phyloP scores from a whole-genome alignment of 2,888 invertebrate species.

The Eudasyphora cyanicolor region DNA sequence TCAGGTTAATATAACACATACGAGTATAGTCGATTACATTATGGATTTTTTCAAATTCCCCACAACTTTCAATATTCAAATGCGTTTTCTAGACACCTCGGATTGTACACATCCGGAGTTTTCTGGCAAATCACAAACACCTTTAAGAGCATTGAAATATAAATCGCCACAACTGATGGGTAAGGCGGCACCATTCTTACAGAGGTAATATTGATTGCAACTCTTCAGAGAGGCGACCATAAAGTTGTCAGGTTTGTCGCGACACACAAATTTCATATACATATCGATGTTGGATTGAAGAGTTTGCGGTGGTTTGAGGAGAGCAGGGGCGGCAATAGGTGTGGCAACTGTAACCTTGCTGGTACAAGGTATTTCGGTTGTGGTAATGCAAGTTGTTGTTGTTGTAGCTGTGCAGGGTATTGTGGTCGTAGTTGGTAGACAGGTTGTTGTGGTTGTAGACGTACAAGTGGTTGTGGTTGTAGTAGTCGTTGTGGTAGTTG shows the following conservation, averaged over 20 bases:
- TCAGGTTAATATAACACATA: too few relatives aligned
- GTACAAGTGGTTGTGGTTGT: slow-evolving; percentile 23
- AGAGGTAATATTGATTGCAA: slow-evolving; percentile 75
- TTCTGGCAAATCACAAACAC: slow-evolving; percentile 74
- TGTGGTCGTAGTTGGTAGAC: slow-evolving; percentile 27
- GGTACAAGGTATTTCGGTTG: too few relatives aligned
- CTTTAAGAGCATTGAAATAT: slow-evolving; percentile 73
- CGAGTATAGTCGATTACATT: too few relatives aligned
- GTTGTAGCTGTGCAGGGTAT: slow-evolving; percentile 10
- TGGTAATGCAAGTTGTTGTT: not conserved
- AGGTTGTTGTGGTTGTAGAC: not conserved
- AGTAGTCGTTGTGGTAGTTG: not conserved
- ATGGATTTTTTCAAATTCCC: too few relatives aligned
- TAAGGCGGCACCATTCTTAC: slow-evolving; percentile 72
- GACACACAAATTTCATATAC: slow-evolving; percentile 70
- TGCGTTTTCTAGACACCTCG: not conserved
- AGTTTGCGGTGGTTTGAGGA: slow-evolving; percentile 24
- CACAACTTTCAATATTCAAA: too few relatives aligned
- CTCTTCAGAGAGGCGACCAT: slow-evolving; percentile 73
- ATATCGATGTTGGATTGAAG: slow-evolving; percentile 61
- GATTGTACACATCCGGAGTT: slow-evolving; percentile 73
- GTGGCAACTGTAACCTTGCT: too few relatives aligned
- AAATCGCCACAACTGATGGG: slow-evolving; percentile 71
- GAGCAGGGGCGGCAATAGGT: too few relatives aligned
- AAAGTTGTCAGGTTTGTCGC: slow-evolving; percentile 73